phyloP scores from a whole-genome alignment of 2,797 vertebrate species.

The Coreius guichenoti region DNA sequence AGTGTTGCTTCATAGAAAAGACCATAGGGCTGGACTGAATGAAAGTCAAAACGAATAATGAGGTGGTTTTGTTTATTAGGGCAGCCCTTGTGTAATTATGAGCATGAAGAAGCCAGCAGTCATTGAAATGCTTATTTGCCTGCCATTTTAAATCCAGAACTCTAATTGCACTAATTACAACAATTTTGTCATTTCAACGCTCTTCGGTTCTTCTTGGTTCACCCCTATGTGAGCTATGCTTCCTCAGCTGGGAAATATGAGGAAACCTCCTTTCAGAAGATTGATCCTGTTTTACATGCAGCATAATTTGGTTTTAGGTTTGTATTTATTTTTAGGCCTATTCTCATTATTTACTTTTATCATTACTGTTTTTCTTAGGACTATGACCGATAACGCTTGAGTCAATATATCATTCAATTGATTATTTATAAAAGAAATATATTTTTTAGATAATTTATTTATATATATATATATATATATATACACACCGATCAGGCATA shows the following conservation, averaged over 20 bases:
- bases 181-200: constrained; percentile 21
- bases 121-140: constrained; percentile 29
- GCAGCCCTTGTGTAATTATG: constrained; percentile 7
- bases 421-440: too few species aligned
- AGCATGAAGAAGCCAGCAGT: constrained; percentile 19
- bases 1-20: constrained; percentile 13
- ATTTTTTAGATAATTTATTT: too few species aligned
- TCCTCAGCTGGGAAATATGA: constrained; percentile 25
- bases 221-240: not conserved
- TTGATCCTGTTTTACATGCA: not conserved
- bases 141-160: constrained; percentile 24
- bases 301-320: not conserved
- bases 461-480: too few species aligned
- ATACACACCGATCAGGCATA: too few species aligned
- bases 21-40: constrained; percentile 6
- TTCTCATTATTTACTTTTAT: not conserved
- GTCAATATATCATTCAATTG: not conserved
- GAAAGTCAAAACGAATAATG: constrained; percentile 23
- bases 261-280: constrained; percentile 29
- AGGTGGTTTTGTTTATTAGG: constrained; percentile 10
- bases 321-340: not conserved
- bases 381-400: not conserved
- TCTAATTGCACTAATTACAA: constrained; percentile 43
- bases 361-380: not conserved
- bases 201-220: constrained; percentile 27